A percentile compares a stretch with the other conserved stretches of the same genome.
These are phyloP conservation scores for Lasiommata megera DNA, from an alignment of 2,888 invertebrate genomes.

Conservation along the genomic window DNA sequence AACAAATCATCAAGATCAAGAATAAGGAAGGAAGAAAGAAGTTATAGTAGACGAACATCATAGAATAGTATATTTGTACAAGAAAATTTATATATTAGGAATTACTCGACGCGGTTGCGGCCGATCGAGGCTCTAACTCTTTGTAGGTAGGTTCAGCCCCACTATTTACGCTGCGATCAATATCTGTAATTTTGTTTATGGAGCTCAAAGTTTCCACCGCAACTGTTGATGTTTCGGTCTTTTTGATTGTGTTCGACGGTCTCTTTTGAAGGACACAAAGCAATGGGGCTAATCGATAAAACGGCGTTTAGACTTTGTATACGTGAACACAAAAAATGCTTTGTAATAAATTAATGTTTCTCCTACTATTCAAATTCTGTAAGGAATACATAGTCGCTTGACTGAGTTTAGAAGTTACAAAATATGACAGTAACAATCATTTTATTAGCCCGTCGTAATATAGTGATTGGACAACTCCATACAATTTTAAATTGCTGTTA, in stretches of 20 bases:
- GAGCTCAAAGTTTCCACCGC: conserved; percentile 11
- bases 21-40: too few relatives aligned
- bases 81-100: background rate
- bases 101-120: background rate
- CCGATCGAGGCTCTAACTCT: too few relatives aligned
- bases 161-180: conserved; percentile 50
- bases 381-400: background rate
- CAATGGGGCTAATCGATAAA: conserved; percentile 8
- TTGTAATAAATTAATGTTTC: conserved; percentile 1
- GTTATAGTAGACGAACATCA: too few relatives aligned
- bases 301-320: background rate
- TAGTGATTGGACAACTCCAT: too few relatives aligned
- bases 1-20: too few relatives aligned
- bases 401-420: too few relatives aligned
- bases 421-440: too few relatives aligned
- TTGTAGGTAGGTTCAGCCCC: background rate
- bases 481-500: too few relatives aligned
- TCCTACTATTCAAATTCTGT: background rate
- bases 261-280: conserved; percentile 7
- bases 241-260: conserved; percentile 25
- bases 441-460: too few relatives aligned
- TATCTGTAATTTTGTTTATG: conserved; percentile 49
- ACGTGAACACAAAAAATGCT: background rate
- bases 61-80: too few relatives aligned
- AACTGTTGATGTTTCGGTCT: conserved; percentile 19